These are phyloP conservation scores for Acrossocheilus fasciatus DNA, from an alignment of 2,797 vertebrate genomes.

Conservation along the genomic window DNA sequence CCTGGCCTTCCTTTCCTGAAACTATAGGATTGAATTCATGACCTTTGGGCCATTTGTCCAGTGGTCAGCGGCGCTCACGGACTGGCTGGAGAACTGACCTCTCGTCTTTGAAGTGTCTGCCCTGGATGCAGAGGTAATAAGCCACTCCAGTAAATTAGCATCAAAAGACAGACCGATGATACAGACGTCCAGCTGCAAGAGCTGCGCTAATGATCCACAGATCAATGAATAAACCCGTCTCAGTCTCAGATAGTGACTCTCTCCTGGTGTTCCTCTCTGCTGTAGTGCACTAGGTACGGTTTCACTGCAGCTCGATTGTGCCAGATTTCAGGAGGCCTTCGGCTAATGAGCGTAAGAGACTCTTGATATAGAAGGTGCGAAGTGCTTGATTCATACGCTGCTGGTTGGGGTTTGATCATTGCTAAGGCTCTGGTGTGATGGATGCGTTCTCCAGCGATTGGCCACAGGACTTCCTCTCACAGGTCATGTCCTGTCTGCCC, in stretches of 20 bases:
- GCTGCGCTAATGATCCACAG: constrained; percentile 22
- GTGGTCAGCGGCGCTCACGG: constrained; percentile 60
- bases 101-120: constrained; percentile 75
- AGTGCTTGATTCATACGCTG: constrained; percentile 47
- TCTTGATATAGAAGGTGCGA: constrained; percentile 17
- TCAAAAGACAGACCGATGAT: constrained; percentile 71
- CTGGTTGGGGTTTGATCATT: constrained; percentile 69
- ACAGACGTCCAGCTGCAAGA: constrained; percentile 35
- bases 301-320: background rate
- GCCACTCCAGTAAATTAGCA: constrained; percentile 70
- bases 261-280: background rate
- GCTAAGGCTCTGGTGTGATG: constrained; percentile 66
- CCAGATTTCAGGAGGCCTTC: background rate
- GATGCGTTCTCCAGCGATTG: constrained; percentile 76
- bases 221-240: background rate
- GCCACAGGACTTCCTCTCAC: constrained; percentile 74
- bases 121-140: constrained; percentile 71
- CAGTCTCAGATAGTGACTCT: background rate
- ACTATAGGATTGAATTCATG: constrained; percentile 75
- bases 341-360: background rate
- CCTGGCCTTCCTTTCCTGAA: constrained; percentile 66
- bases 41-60: constrained; percentile 78
- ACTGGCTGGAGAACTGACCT: constrained; percentile 67
- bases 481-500: constrained; percentile 82
- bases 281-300: background rate